Evolutionary conservation across 1,140 invertebrate species (phyloP).

Genomic region (Ridgeia piscesae): DNA sequence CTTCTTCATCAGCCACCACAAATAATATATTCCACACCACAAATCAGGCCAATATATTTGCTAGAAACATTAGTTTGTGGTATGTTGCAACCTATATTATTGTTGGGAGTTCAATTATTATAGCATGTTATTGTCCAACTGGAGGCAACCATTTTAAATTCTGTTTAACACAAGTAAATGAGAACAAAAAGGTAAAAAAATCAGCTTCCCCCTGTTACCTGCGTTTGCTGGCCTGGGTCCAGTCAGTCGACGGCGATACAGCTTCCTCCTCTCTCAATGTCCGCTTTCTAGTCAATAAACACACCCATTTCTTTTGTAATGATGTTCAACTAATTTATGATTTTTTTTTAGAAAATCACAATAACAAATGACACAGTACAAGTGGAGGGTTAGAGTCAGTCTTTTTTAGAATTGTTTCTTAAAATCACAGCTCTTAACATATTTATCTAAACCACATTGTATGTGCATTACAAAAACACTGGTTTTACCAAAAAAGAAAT

Average conservation of each 20-base stretch:
- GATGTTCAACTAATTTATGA: not conserved
- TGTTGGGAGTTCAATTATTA: not conserved
- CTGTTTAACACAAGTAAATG: not conserved
- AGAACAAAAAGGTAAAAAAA: not conserved
- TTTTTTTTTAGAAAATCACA: no score
- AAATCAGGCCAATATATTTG: not conserved
- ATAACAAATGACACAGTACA: no score
- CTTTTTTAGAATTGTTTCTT: no score
- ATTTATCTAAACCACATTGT: no score
- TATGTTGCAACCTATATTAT: not conserved
- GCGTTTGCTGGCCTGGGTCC: slow-evolving; percentile 6
- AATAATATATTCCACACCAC: no score
- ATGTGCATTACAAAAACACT: no score
- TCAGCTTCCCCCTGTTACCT: not conserved
- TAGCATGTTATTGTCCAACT: not conserved
- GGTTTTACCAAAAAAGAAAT: no score
- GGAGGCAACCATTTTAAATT: not conserved
- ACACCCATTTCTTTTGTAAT: not conserved
- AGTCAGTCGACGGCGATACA: not conserved
- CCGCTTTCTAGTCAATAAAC: not conserved
- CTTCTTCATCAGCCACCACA: not conserved
- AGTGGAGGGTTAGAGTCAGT: no score
- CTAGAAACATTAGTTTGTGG: not conserved
- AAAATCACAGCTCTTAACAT: no score
- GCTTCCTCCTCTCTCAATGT: slow-evolving; percentile 10